A percentile compares a stretch with the other conserved stretches of the same genome.
These are phyloP conservation scores for Anthopleura xanthogrammica DNA, from an alignment of 92 coral and sea anemone genomes.

Conservation along the genomic window DNA sequence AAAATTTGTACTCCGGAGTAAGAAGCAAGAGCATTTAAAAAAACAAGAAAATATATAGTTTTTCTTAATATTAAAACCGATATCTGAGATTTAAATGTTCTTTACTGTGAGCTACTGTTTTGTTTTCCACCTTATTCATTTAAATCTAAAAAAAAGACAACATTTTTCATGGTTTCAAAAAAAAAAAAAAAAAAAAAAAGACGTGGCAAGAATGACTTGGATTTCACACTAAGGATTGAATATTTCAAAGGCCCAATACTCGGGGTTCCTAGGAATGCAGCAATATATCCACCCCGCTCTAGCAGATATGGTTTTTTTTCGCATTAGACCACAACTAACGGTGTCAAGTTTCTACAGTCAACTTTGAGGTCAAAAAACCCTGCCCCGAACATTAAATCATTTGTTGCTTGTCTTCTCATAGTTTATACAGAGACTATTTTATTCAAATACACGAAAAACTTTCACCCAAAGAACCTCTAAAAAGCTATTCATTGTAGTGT, in stretches of 20 bases:
- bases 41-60: too few relatives aligned
- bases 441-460: not conserved
- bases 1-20: too few relatives aligned
- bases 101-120: too few relatives aligned
- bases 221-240: not conserved
- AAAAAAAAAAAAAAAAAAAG: not conserved
- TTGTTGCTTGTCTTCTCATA: not conserved
- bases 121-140: too few relatives aligned
- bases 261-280: conserved; percentile 4
- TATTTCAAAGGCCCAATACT: not conserved
- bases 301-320: not conserved
- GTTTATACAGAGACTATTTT: conserved; percentile 11
- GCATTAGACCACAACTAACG: not conserved
- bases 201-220: not conserved
- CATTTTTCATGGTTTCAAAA: not conserved
- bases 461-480: not conserved
- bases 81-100: too few relatives aligned
- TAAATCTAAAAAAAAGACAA: not conserved
- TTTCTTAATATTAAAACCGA: too few relatives aligned
- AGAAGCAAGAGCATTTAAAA: too few relatives aligned
- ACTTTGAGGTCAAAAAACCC: conserved; percentile 40
- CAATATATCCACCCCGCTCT: not conserved
- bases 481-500: not conserved
- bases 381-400: conserved; percentile 32
- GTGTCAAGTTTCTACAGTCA: conserved; percentile 19